Percentiles rank a stretch among this genome's conserved stretches.
These are phyloP conservation scores for Drosophila arawakana DNA, from an alignment of 1,140 invertebrate species.

Conservation along the genomic window DNA sequence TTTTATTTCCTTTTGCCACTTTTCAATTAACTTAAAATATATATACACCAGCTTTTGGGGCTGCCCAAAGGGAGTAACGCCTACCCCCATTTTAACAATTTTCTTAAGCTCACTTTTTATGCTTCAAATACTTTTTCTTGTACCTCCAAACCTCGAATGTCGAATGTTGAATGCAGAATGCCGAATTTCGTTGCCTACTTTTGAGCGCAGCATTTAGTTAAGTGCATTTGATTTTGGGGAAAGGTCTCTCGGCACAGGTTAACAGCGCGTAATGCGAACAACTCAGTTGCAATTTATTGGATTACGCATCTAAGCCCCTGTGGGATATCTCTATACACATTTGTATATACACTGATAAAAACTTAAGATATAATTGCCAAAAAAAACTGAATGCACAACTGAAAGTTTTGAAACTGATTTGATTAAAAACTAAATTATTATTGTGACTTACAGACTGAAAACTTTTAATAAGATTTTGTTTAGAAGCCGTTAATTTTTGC, in stretches of 20 bases:
- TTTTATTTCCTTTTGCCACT: conserved; percentile 23
- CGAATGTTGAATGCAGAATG: conserved; percentile 5
- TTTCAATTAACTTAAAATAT: conserved; percentile 82
- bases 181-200: conserved; percentile 62
- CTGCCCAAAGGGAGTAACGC: conserved; percentile 25
- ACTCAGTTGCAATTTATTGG: conserved; percentile 73
- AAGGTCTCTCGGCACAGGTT: conserved; percentile 47
- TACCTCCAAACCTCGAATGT: conserved; percentile 31
- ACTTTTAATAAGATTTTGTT: too few species aligned
- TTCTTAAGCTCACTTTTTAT: conserved; percentile 33
- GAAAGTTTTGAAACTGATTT: too few species aligned
- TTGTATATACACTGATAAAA: background rate
- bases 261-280: conserved; percentile 56
- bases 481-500: too few species aligned
- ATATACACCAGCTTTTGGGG: conserved; percentile 48
- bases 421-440: too few species aligned
- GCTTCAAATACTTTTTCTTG: conserved; percentile 26
- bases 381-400: too few species aligned
- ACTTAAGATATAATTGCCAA: too few species aligned
- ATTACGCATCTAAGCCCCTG: conserved; percentile 50
- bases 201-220: conserved; percentile 66
- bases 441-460: too few species aligned
- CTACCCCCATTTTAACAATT: conserved; percentile 49
- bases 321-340: conserved; percentile 17
- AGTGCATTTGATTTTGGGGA: conserved; percentile 77